phyloP scores from a whole-genome alignment of 2,113 vertebrate genomes.

The Chaetodon trifascialis region DNA sequence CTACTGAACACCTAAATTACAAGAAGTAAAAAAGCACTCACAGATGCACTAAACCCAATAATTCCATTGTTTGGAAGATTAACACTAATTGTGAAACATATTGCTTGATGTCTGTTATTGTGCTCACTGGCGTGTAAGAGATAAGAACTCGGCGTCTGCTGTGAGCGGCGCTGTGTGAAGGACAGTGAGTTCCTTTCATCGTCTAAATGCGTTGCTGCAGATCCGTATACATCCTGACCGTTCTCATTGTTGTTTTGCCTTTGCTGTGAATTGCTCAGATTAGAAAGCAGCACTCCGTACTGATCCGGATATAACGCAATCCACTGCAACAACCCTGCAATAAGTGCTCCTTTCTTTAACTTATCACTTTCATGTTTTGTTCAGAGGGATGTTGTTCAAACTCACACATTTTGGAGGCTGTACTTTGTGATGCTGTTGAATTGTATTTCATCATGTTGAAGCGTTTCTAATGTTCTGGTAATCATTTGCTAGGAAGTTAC shows the following conservation, averaged over 20 bases:
- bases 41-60: constrained; percentile 23
- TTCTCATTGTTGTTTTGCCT: neutral
- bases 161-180: neutral
- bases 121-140: neutral
- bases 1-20: neutral
- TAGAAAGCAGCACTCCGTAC: neutral
- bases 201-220: neutral
- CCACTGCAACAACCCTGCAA: neutral
- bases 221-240: neutral
- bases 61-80: neutral
- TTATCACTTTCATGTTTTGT: neutral
- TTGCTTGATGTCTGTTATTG: constrained; percentile 13
- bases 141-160: neutral
- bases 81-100: constrained; percentile 7
- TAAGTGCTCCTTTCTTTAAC: neutral
- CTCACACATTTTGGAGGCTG: neutral
- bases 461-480: no score
- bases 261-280: constrained; percentile 4
- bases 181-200: neutral
- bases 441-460: neutral
- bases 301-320: neutral
- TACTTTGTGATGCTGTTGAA: neutral
- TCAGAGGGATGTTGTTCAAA: neutral
- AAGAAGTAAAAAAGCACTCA: neutral
- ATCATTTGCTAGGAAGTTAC: neutral